Conservation (phyloP, 2,888 invertebrate genomes). For the Eristalis arbustorum region DNA sequence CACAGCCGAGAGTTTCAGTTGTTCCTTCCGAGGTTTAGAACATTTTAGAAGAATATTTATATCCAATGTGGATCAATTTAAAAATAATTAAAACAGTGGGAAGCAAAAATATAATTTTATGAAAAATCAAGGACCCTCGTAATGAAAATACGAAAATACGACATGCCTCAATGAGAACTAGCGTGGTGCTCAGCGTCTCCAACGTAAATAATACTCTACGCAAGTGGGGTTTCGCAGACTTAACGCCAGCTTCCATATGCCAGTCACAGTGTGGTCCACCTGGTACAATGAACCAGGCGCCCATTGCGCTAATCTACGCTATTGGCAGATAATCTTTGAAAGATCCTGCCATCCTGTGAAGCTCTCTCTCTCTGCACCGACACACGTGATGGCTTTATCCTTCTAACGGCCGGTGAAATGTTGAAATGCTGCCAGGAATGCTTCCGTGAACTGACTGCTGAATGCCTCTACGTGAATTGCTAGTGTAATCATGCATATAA, state of each 20-base stretch:
- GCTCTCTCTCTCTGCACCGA: not conserved
- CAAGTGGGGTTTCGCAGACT: not conserved
- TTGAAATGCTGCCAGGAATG: conserved; percentile 12
- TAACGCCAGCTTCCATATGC: conserved; percentile 5
- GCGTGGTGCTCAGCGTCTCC: conserved; percentile 4
- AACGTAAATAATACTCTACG: conserved; percentile 18
- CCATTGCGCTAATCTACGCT: conserved; percentile 1
- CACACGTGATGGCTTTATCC: conserved; percentile 15
- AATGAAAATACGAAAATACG: too few relatives aligned
- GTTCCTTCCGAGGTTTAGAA: not conserved
- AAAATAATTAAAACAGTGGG: not conserved
- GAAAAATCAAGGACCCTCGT: not conserved
- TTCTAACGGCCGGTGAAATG: conserved; percentile 9
- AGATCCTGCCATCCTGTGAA: not conserved
- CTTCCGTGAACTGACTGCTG: not conserved
- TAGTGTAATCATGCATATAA: conserved; percentile 13
- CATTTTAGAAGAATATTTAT: not conserved
- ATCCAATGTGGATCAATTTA: not conserved
- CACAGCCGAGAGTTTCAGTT: not conserved
- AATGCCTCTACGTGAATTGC: conserved; percentile 24
- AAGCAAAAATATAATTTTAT: not conserved
- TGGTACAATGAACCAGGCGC: not conserved
- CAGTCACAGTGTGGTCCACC: not conserved
- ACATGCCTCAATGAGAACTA: conserved; percentile 12
- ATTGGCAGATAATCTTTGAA: conserved; percentile 3